Conservation (phyloP, 2,113 vertebrate genomes). For the Panthera tigris region DNA sequence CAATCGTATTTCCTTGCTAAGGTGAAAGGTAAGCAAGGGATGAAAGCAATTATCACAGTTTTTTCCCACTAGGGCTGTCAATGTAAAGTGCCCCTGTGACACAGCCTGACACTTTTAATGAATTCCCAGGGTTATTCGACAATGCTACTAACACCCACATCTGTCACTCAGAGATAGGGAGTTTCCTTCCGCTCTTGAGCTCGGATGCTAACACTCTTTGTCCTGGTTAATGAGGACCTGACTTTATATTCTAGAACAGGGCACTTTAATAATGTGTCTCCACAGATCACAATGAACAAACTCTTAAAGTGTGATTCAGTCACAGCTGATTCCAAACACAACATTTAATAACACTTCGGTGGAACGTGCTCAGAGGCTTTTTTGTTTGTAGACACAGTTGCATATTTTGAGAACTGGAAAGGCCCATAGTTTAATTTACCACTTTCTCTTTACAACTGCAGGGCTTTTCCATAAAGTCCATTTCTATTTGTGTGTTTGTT, state of each 20-base stretch:
- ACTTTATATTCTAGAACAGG: slow-evolving; percentile 49
- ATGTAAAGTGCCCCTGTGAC: slow-evolving; percentile 39
- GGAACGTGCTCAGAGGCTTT: not conserved
- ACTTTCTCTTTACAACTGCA: not conserved
- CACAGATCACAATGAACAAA: slow-evolving; percentile 32
- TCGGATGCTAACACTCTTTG: slow-evolving; percentile 32
- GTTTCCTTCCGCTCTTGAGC: not conserved
- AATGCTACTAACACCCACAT: slow-evolving; percentile 35
- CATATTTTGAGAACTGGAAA: not conserved
- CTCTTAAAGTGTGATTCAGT: not conserved
- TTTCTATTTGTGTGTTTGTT: not conserved
- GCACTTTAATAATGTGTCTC: slow-evolving; percentile 35
- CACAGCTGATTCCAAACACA: slow-evolving; percentile 20
- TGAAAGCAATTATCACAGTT: slow-evolving; percentile 66
- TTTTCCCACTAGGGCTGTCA: slow-evolving; percentile 15
- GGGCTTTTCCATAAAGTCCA: not conserved
- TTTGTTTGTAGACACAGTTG: not conserved
- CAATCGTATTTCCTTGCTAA: slow-evolving; percentile 55
- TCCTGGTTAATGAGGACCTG: slow-evolving; percentile 60
- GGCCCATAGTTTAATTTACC: not conserved
- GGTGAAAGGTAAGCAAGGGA: slow-evolving; percentile 71
- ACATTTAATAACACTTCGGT: slow-evolving; percentile 42
- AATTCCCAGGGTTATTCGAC: slow-evolving; percentile 47
- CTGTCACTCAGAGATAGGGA: slow-evolving; percentile 46
- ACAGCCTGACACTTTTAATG: slow-evolving; percentile 60